Evolutionary conservation across 2,113 vertebrate species (phyloP), one percentile per base, ranked within the genome.

Genomic region (Fukomys damarensis): DNA sequence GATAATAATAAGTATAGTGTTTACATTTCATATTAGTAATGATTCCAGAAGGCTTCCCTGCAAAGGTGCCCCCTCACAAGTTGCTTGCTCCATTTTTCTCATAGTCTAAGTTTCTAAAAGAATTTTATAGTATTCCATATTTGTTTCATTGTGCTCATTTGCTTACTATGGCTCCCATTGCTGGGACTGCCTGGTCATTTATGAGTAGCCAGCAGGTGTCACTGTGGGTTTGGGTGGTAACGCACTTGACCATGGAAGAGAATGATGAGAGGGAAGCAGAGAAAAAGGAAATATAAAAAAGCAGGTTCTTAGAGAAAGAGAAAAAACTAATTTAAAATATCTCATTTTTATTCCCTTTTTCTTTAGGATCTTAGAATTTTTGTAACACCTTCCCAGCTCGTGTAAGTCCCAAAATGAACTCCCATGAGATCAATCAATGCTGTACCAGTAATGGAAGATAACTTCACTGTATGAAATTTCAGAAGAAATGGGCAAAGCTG

Each of bases 181-280:
- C 91, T 63, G 80, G 56, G 65, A 89, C 80, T 79, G 24, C 17
- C 77, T 17, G 1, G 38, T n/a, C 70, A 43, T 68, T 93, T 72
- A 56, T 54, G 26, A 89, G 56, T 70, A 96, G 74, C 96, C 97
- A 97, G 97, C 92, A 98, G 97, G 92, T 97, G 97, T 98, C 97
- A 97, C 96, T 97, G 96, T 97, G 97, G 93, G 97, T 97, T 97
- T 95, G 95, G 84, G n/a, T 96, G 96, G 96, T 86, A 90, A 95
- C 81, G 61, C 91, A 94, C 80, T 0, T 91, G 89, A 58, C 70
- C 84, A 41, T 2, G 88, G 66, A 52, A 85, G 95, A 89, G 81
- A 94, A 54, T 84, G 68, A 74, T 77, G 65, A 54, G 24, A 26
- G 8, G 19, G 24, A 19, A 6, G 83, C 52, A 13, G 38, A 46